Percentiles rank a stretch among this genome's conserved stretches.
phyloP scores from a whole-genome alignment of 1,140 invertebrate species.

The Globodera rostochiensis region DNA sequence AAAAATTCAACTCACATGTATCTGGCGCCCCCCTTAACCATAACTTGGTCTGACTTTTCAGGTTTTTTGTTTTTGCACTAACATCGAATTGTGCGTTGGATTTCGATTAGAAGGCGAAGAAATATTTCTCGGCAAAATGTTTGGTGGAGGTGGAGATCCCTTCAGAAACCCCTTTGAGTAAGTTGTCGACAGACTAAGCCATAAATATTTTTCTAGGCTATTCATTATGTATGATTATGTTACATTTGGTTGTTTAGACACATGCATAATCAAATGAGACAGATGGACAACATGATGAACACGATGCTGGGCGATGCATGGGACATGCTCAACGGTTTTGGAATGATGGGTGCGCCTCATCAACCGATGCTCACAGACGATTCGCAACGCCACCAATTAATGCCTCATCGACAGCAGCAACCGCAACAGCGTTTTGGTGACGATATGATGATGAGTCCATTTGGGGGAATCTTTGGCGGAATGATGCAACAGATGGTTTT shows the following conservation, averaged over 20 bases:
- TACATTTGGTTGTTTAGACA: slow-evolving; percentile 45
- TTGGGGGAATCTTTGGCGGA: slow-evolving; percentile 52
- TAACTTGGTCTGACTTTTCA: too few species aligned
- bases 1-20: too few species aligned
- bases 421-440: neutral
- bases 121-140: slow-evolving; percentile 10
- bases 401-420: neutral
- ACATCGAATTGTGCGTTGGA: neutral
- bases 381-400: neutral
- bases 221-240: slow-evolving; percentile 23
- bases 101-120: neutral
- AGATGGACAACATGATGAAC: slow-evolving; percentile 60
- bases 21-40: too few species aligned
- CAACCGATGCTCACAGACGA: slow-evolving; percentile 46
- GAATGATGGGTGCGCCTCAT: slow-evolving; percentile 26
- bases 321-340: slow-evolving; percentile 37
- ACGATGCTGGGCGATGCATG: slow-evolving; percentile 56
- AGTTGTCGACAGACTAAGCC: neutral
- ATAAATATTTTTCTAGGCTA: slow-evolving; percentile 1
- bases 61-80: neutral
- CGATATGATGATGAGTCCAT: slow-evolving; percentile 48
- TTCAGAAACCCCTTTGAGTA: slow-evolving; percentile 46
- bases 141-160: slow-evolving; percentile 39
- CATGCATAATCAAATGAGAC: slow-evolving; percentile 55
- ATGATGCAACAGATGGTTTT: slow-evolving; percentile 52